Base-by-base conservation (phyloP, 2,113 vertebrate species). In the Stomatorhinus ivindoensis region DNA sequence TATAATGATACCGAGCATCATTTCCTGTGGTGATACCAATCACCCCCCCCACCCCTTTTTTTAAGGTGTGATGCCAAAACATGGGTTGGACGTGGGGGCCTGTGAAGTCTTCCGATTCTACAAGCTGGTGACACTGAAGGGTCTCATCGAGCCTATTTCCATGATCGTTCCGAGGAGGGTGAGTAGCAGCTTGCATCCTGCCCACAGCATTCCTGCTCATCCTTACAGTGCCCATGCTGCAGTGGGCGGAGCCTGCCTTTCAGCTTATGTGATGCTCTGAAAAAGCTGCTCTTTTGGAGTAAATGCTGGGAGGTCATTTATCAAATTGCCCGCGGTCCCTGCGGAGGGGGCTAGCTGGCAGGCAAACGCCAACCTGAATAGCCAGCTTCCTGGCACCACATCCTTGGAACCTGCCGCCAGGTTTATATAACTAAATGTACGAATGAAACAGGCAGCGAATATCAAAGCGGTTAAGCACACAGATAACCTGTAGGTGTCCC, bases 91-190 rank as follows among this genome's bases (percentile, higher is more conserved):
- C 0, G 98, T 99, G 82, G 96, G 96, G 0, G 96, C 97, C 1
- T 99, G 98, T 0, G 98, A 99, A 91, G 97, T 99, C 42, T 99
- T 96, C 92, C 96, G 98, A 3, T 99, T 99, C 95, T 99, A 99
- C 95, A 99, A 99, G 94, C 95, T 99, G 21, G 92, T 99, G 92
- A 99, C 98, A 1, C 95, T 99, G 87, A 99, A 99, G 95, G 98
- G 98, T 51, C 94, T 98, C 88, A 97, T 99, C 0, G 98, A 99
- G 91, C 98, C 98, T 21, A 97, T 99, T 93, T 99, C 98, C 2
- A 99, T 99, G 98, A 99, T 99, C 0, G 98, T 99, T 84, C 98
- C 98, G 0, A 95, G 98, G 93, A 96, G 98, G 96, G 98, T 99
- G 92, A 98, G 98, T 94, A 85, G 39, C 88, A 89, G 21, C 24